Percentiles rank a stretch among this genome's conserved stretches.
phyloP scores from a whole-genome alignment of 2,888 invertebrate species.

The Endomychus coccineus region DNA sequence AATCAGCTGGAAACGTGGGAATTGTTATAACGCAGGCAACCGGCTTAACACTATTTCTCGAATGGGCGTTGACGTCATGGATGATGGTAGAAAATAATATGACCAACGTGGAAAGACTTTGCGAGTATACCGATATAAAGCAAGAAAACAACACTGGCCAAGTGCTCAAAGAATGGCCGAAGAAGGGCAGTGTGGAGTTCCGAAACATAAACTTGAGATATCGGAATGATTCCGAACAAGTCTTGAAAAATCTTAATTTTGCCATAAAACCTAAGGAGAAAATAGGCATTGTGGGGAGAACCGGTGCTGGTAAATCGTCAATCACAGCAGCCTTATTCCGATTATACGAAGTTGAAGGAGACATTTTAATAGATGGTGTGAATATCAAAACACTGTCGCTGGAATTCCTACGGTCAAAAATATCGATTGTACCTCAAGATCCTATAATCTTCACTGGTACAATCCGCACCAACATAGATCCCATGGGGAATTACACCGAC shows the following conservation, averaged over 20 bases:
- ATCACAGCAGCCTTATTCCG: constrained; percentile 65
- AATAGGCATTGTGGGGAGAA: constrained; percentile 75
- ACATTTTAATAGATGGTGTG: constrained; percentile 55
- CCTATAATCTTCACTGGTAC: constrained; percentile 81
- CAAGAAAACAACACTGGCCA: constrained; percentile 32
- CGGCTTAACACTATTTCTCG: constrained; percentile 58
- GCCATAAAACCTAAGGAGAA: constrained; percentile 48
- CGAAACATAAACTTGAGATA: constrained; percentile 64
- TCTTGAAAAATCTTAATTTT: constrained; percentile 12
- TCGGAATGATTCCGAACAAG: constrained; percentile 52
- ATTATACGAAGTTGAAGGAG: constrained; percentile 46
- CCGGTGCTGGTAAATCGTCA: constrained; percentile 77
- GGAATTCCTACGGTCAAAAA: constrained; percentile 41
- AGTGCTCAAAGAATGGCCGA: constrained; percentile 65
- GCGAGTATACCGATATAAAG: constrained; percentile 44
- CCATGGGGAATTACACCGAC: constrained; percentile 70
- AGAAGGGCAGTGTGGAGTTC: constrained; percentile 57
- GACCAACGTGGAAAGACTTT: constrained; percentile 81
- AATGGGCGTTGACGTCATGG: constrained; percentile 64
- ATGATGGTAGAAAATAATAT: constrained; percentile 72
- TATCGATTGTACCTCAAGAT: constrained; percentile 81
- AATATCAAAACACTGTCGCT: constrained; percentile 48
- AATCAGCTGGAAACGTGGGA: constrained; percentile 55
- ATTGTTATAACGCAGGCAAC: constrained; percentile 73
- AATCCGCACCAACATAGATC: constrained; percentile 81